A percentile compares a stretch with the other conserved stretches of the same genome.
phyloP scores from a whole-genome alignment of 2,797 vertebrate genomes.

The Pangasius larnaudii region DNA sequence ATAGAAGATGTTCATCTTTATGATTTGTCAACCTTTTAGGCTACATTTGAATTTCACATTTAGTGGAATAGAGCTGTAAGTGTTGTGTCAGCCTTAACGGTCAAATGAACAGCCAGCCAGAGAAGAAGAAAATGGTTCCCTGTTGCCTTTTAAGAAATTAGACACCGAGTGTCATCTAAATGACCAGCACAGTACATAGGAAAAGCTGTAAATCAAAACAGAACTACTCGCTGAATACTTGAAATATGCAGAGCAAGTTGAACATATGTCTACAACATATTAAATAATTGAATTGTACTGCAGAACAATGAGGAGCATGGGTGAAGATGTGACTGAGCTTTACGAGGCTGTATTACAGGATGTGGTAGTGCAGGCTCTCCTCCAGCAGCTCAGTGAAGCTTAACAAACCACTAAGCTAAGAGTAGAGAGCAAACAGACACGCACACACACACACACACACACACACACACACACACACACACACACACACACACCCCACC shows the following conservation, averaged over 20 bases:
- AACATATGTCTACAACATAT: neutral
- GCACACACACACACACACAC: neutral
- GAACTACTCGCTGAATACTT: neutral
- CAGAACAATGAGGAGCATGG: neutral
- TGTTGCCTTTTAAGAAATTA: neutral
- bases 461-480: neutral
- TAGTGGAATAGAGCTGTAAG: neutral
- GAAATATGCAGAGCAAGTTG: neutral
- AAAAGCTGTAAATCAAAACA: neutral
- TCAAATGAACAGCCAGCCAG: neutral
- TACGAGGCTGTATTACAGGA: neutral
- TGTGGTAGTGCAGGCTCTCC: neutral
- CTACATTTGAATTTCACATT: neutral
- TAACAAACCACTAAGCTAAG: conserved; percentile 21
- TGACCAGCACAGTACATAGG: neutral
- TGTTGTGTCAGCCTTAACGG: neutral
- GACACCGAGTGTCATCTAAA: neutral
- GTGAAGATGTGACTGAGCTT: neutral
- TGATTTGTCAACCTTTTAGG: neutral
- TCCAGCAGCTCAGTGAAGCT: conserved; percentile 10
- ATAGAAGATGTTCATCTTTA: neutral
- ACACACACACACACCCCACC: neutral
- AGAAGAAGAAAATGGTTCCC: neutral
- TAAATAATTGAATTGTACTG: neutral
- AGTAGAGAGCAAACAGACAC: neutral